These are phyloP conservation scores for Anolis carolinensis DNA, from an alignment of 2,113 vertebrate genomes.

Conservation along the genomic window DNA sequence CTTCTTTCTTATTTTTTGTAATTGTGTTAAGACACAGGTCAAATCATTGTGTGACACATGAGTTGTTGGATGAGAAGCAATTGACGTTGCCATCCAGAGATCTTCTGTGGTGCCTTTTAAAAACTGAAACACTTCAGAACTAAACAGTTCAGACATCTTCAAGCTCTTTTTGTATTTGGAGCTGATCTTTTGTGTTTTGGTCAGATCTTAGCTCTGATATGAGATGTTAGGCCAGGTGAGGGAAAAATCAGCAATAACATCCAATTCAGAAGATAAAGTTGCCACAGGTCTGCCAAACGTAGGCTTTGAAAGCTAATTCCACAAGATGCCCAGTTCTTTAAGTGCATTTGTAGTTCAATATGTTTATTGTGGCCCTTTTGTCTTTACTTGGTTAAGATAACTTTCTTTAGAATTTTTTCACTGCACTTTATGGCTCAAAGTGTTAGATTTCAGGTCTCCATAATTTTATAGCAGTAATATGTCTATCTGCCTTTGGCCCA, in stretches of 20 bases:
- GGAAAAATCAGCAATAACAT: not conserved
- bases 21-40: not conserved
- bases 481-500: not conserved
- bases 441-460: not conserved
- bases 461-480: not conserved
- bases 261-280: not conserved
- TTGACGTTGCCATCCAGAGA: not conserved
- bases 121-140: not conserved
- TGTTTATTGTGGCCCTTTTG: not conserved
- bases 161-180: not conserved
- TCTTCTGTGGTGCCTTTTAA: constrained; percentile 5
- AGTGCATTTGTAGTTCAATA: constrained; percentile 6
- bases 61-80: not conserved
- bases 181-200: not conserved
- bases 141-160: not conserved
- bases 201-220: not conserved
- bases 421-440: not conserved
- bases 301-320: not conserved
- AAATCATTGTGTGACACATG: not conserved
- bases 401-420: not conserved
- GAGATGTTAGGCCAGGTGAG: not conserved
- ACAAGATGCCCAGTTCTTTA: not conserved
- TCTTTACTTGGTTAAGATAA: not conserved
- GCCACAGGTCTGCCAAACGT: not conserved
- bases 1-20: not conserved